Evolutionary conservation across 2,888 invertebrate species (phyloP).

Genomic region (Linhomoeus sp.): DNA sequence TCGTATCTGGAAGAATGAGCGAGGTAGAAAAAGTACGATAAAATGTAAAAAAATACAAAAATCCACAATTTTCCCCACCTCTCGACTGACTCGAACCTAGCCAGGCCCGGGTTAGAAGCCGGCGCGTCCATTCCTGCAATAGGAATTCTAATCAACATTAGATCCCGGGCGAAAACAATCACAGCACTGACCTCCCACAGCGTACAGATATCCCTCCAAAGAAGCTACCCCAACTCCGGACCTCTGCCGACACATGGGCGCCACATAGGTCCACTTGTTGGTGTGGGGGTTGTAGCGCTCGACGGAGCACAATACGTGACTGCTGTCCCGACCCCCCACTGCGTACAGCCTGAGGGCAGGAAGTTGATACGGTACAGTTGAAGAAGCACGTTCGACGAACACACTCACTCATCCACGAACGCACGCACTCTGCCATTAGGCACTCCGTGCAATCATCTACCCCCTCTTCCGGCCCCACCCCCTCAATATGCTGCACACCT

Average conservation of each 20-base stretch:
- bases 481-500: too few species aligned
- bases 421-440: too few species aligned
- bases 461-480: too few species aligned
- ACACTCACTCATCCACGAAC: too few species aligned
- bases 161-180: too few species aligned
- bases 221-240: constrained; percentile 77
- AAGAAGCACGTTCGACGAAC: too few species aligned
- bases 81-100: constrained; percentile 69
- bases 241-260: constrained; percentile 63
- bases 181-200: too few species aligned
- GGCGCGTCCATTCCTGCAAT: constrained; percentile 87
- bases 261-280: constrained; percentile 59
- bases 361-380: too few species aligned
- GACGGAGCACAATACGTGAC: constrained; percentile 66
- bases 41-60: not conserved
- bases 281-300: constrained; percentile 64
- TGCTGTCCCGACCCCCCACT: constrained; percentile 65
- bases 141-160: too few species aligned
- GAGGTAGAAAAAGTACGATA: too few species aligned
- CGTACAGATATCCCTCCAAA: constrained; percentile 67
- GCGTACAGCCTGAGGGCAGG: constrained; percentile 5
- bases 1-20: constrained; percentile 35
- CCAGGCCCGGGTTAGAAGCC: constrained; percentile 58
- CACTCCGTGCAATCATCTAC: too few species aligned
- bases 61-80: constrained; percentile 43